These are phyloP conservation scores for Argyresthia albistria DNA, from an alignment of 2,888 invertebrate genomes.

Conservation along the genomic window DNA sequence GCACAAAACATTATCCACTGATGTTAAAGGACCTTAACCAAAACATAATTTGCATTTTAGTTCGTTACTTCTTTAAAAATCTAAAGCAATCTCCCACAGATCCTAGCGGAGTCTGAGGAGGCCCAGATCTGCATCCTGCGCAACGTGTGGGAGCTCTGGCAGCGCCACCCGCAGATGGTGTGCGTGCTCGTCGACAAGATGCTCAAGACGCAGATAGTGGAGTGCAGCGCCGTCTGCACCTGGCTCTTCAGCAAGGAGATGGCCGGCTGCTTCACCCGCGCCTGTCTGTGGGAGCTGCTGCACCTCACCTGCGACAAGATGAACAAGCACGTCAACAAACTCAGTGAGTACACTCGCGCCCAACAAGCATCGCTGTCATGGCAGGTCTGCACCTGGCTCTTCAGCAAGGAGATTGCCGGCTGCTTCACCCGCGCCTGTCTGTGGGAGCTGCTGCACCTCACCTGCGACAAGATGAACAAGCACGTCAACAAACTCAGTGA, in stretches of 20 bases:
- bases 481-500: slow-evolving; percentile 88
- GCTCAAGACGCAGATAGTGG: slow-evolving; percentile 96
- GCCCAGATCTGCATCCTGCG: slow-evolving; percentile 95
- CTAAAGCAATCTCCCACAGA: slow-evolving; percentile 55
- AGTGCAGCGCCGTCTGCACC: slow-evolving; percentile 96
- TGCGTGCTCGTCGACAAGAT: slow-evolving; percentile 96
- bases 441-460: slow-evolving; percentile 97
- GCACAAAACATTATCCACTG: too few relatives aligned
- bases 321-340: slow-evolving; percentile 93
- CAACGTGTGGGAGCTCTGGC: slow-evolving; percentile 96
- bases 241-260: slow-evolving; percentile 98
- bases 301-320: slow-evolving; percentile 97
- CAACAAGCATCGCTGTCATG: too few relatives aligned
- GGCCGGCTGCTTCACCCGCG: slow-evolving; percentile 91
- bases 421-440: slow-evolving; percentile 95
- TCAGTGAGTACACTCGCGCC: slow-evolving; percentile 61
- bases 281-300: slow-evolving; percentile 96
- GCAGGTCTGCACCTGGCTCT: slow-evolving; percentile 99
- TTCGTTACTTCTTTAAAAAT: background rate
- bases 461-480: slow-evolving; percentile 97
- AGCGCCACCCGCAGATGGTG: slow-evolving; percentile 97
- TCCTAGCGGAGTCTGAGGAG: slow-evolving; percentile 93
- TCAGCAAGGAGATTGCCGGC: slow-evolving; percentile 92
- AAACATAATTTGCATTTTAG: too few relatives aligned
- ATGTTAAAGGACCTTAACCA: too few relatives aligned